A percentile compares a stretch with the other conserved stretches of the same genome.
Conservation (phyloP, 2,797 vertebrate genomes). For the Sebastes iracundus region DNA sequence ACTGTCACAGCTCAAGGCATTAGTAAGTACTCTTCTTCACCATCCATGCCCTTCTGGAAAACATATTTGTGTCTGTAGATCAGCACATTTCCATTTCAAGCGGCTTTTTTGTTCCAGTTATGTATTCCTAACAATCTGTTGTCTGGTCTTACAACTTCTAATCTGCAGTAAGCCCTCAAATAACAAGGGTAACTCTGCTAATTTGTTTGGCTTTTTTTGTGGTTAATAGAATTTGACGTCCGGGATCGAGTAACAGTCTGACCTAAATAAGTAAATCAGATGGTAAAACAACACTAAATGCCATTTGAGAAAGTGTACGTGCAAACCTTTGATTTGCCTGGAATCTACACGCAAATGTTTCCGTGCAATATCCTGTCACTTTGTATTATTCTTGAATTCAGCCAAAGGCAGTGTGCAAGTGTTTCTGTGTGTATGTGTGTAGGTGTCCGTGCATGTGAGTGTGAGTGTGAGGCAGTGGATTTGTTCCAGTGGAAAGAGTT, state of each 20-base stretch:
- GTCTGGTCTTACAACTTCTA: background rate
- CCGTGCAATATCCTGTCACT: conserved; percentile 35
- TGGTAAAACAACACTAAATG: conserved; percentile 8
- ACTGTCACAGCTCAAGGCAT: conserved; percentile 84
- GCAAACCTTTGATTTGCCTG: conserved; percentile 32
- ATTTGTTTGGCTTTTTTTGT: background rate
- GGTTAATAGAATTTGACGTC: background rate
- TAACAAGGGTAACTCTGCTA: background rate
- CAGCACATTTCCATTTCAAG: background rate
- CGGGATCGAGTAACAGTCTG: conserved; percentile 10
- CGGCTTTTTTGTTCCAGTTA: background rate
- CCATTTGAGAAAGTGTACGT: conserved; percentile 28
- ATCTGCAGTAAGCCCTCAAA: background rate
- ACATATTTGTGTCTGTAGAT: background rate
- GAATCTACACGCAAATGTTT: conserved; percentile 34
- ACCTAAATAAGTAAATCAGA: conserved; percentile 26
- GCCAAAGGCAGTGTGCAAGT: conserved; percentile 7
- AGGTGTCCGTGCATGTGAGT: background rate
- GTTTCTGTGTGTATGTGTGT: conserved; percentile 7
- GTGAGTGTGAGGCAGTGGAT: conserved; percentile 20
- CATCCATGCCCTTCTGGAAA: background rate
- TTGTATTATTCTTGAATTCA: conserved; percentile 38
- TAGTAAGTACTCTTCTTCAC: conserved; percentile 82
- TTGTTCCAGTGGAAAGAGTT: conserved; percentile 74
- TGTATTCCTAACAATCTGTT: background rate